A percentile compares a stretch with the other conserved stretches of the same genome.
phyloP scores from a whole-genome alignment of 1,140 invertebrate genomes.

The Aphis gossypii region DNA sequence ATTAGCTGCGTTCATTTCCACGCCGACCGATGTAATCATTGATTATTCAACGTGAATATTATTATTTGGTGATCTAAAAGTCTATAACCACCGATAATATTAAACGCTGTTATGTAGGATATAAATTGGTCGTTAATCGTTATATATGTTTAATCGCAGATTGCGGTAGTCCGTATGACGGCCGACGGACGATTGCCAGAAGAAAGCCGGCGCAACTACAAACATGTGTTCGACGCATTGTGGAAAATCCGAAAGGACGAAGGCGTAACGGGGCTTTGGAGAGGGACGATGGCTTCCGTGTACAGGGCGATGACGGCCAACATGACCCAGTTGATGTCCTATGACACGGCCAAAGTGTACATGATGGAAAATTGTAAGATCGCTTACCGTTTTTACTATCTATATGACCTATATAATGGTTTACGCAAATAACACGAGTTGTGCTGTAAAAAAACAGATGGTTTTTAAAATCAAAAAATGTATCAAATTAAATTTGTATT shows the following conservation, averaged over 20 bases:
- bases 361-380: slow-evolving; percentile 68
- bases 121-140: neutral
- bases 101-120: neutral
- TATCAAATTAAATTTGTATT: too few species aligned
- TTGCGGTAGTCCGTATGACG: slow-evolving; percentile 94
- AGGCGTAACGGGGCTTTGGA: slow-evolving; percentile 87
- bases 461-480: too few species aligned
- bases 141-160: slow-evolving; percentile 59
- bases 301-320: slow-evolving; percentile 94
- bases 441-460: too few species aligned
- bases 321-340: slow-evolving; percentile 94
- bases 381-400: too few species aligned
- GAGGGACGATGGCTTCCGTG: slow-evolving; percentile 81
- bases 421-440: neutral
- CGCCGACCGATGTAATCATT: slow-evolving; percentile 82
- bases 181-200: slow-evolving; percentile 89
- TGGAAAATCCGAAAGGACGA: slow-evolving; percentile 88
- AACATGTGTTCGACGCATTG: slow-evolving; percentile 90
- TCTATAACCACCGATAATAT: neutral
- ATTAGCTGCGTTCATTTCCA: slow-evolving; percentile 87
- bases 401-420: neutral
- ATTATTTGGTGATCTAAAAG: neutral
- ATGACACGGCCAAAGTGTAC: slow-evolving; percentile 87
- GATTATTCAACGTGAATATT: neutral
- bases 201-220: slow-evolving; percentile 90